Evolutionary conservation across 2,888 invertebrate species (phyloP).

Genomic region (Dolichomitus sp.): DNA sequence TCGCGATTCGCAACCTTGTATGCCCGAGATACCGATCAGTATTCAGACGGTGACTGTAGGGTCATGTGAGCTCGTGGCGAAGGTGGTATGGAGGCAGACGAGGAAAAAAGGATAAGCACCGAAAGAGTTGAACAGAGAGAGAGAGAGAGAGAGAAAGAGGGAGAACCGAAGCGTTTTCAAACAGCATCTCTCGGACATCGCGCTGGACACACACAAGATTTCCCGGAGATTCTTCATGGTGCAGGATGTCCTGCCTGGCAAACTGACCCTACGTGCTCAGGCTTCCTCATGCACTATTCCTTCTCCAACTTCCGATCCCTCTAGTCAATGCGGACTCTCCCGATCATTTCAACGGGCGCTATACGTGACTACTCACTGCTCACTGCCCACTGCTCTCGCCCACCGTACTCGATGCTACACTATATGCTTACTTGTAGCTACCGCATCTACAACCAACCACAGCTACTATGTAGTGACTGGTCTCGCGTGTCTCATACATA

Average conservation of each 20-base stretch:
- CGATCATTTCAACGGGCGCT: slow-evolving; percentile 71
- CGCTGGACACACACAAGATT: slow-evolving; percentile 80
- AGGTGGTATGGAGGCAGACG: slow-evolving; percentile 43
- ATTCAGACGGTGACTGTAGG: slow-evolving; percentile 75
- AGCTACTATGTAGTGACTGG: slow-evolving; percentile 32
- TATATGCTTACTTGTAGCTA: slow-evolving; percentile 11
- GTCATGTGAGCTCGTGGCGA: slow-evolving; percentile 72
- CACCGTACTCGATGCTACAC: background rate
- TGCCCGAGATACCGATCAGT: slow-evolving; percentile 70
- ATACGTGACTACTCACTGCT: slow-evolving; percentile 59
- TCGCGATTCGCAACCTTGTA: slow-evolving; percentile 40
- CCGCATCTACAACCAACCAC: slow-evolving; percentile 13
- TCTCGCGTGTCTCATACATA: slow-evolving; percentile 45
- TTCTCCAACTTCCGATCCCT: slow-evolving; percentile 75
- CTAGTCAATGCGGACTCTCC: slow-evolving; percentile 73
- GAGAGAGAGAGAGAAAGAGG: slow-evolving; percentile 3
- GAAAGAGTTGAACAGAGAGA: slow-evolving; percentile 40
- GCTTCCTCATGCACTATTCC: slow-evolving; percentile 79
- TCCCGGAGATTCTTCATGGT: slow-evolving; percentile 78
- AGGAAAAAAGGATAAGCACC: slow-evolving; percentile 42
- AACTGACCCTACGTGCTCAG: slow-evolving; percentile 81
- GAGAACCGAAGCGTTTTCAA: slow-evolving; percentile 49
- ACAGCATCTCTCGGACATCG: slow-evolving; percentile 58
- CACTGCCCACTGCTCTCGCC: slow-evolving; percentile 10
- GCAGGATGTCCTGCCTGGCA: slow-evolving; percentile 79